Base-by-base conservation (phyloP, 2,888 invertebrate species). In the Pycnomerus fuliginosus region DNA sequence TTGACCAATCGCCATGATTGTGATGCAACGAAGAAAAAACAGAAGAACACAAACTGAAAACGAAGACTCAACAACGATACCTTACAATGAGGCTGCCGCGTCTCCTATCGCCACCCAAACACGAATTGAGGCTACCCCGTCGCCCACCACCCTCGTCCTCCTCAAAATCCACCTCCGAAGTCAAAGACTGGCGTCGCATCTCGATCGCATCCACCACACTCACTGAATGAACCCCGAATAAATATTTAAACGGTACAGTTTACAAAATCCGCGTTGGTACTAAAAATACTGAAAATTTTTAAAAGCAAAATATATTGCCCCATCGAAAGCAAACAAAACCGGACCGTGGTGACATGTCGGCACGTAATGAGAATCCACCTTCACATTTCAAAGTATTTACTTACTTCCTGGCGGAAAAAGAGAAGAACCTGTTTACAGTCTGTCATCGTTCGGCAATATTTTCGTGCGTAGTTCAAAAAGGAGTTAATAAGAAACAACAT, bases 81-180 rank as follows among this genome's bases (percentile, higher is more conserved):
- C 76, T 76, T 57, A 72, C 67, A 32, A 76, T 73, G 42, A 76
- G 59, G 35, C 75, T 76, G 5, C 74, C 69, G 41, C 75, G 63
- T 15, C 76, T 63, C 43, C 66, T 72, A 50, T 67, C 67, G 3
- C 34, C 51, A 15, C 56, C 11, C n/a, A 23, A 30, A 32, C 24
- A 27, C 34, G 23, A 3, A 16, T 36, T 56, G 16, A 37, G 13
- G 24, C 69, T 69, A 14, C 64, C 63, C 34, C 69, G 56, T 3
- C 68, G 56, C 49, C 65, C 60, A 48, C 50, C 30, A 31, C 44
- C 52, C n/a, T 42, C 43, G 20, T 47, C 47, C 12, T 56, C 55
- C 11, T 27, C 34, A 10, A n/a, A n/a, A n/a, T n/a, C n/a, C n/a
- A n/a, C n/a, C n/a, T 30, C 39, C 2, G 56, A 34, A 14, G 57